Percentiles rank a stretch among this genome's conserved stretches.
Evolutionary conservation across 2,797 vertebrate genomes (phyloP).

Genomic region (Pseudopleuronectes americanus): DNA sequence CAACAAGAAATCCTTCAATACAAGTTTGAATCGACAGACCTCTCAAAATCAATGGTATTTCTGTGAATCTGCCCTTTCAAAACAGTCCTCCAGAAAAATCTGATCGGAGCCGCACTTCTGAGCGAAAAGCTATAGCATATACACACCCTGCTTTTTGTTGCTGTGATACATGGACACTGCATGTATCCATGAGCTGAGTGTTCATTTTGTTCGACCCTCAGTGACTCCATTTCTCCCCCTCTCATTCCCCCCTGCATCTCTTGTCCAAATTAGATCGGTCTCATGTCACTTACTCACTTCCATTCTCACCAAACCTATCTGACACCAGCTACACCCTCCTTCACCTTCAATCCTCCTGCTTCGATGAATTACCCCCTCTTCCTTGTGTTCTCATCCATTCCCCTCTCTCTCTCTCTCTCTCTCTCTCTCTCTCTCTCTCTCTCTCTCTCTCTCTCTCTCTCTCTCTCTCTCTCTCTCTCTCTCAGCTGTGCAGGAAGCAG

Average conservation of each 20-base stretch:
- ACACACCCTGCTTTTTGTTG: background rate
- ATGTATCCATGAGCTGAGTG: background rate
- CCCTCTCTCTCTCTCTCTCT: constrained; percentile 9
- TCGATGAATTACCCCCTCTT: constrained; percentile 33
- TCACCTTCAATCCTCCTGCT: constrained; percentile 19
- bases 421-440: constrained; percentile 32
- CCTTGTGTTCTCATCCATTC: constrained; percentile 23
- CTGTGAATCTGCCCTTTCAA: background rate
- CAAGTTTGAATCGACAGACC: background rate
- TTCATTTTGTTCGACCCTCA: constrained; percentile 25
- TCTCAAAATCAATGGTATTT: background rate
- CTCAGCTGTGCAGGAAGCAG: constrained; percentile 55
- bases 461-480: constrained; percentile 25
- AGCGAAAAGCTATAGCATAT: background rate
- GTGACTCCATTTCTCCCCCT: background rate
- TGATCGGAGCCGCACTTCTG: background rate
- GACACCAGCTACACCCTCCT: constrained; percentile 20
- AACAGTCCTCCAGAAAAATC: background rate
- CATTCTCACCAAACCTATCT: constrained; percentile 13
- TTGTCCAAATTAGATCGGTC: constrained; percentile 51
- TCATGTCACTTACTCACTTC: constrained; percentile 51
- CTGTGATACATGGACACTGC: constrained; percentile 1
- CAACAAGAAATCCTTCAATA: background rate
- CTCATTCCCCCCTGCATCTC: constrained; percentile 46
- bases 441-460: constrained; percentile 21